phyloP scores from a whole-genome alignment of 2,888 invertebrate genomes.

The Abscondita cerata region DNA sequence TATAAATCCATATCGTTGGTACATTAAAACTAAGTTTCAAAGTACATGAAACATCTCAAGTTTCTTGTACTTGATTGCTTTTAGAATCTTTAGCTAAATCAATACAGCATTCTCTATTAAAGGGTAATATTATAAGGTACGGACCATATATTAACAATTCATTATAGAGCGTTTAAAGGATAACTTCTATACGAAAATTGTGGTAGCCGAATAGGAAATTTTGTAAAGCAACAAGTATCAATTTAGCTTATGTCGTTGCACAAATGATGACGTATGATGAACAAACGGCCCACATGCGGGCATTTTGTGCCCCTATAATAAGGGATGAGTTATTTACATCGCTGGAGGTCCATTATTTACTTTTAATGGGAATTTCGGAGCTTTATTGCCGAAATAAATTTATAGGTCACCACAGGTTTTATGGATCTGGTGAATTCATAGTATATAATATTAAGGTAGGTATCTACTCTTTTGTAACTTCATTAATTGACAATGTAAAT shows the following conservation, averaged over 20 bases:
- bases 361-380: slow-evolving; percentile 57
- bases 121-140: neutral
- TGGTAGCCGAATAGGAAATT: neutral
- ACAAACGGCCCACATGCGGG: slow-evolving; percentile 41
- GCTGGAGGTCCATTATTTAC: slow-evolving; percentile 58
- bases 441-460: slow-evolving; percentile 25
- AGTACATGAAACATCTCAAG: slow-evolving; percentile 14
- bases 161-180: neutral
- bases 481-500: slow-evolving; percentile 12
- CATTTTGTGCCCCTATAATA: slow-evolving; percentile 48
- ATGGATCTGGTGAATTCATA: slow-evolving; percentile 29
- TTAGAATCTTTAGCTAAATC: slow-evolving; percentile 13
- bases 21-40: slow-evolving; percentile 21
- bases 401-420: slow-evolving; percentile 38
- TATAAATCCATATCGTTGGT: slow-evolving; percentile 22
- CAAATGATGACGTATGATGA: slow-evolving; percentile 16
- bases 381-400: slow-evolving; percentile 55
- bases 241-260: slow-evolving; percentile 13
- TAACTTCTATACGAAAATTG: too few species aligned
- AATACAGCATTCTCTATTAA: slow-evolving; percentile 11
- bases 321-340: slow-evolving; percentile 57
- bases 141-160: neutral
- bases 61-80: slow-evolving; percentile 23
- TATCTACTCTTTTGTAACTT: slow-evolving; percentile 4
- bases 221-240: slow-evolving; percentile 23